Percentiles rank a stretch among this genome's conserved stretches.
Evolutionary conservation across 2,797 vertebrate species (phyloP).

Genomic region (Hypotaenidia philippensis): DNA sequence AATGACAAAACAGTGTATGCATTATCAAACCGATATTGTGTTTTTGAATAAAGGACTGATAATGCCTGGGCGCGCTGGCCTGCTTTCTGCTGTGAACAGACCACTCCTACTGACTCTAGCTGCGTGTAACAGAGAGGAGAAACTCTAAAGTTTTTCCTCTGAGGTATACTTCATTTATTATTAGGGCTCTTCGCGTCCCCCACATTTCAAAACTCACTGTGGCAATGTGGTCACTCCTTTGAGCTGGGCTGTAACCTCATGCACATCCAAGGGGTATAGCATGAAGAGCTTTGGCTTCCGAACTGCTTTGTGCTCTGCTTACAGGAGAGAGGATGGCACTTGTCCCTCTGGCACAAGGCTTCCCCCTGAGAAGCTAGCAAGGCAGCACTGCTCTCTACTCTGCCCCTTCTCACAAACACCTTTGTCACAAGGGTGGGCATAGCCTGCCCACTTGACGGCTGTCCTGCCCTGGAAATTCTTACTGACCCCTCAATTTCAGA

Average conservation of each 20-base stretch:
- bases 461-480: background rate
- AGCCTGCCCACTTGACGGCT: background rate
- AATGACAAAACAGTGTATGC: background rate
- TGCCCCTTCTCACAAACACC: background rate
- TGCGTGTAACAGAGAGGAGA: background rate
- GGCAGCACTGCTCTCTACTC: background rate
- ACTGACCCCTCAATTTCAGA: background rate
- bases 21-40: constrained; percentile 49
- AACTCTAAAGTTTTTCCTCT: background rate
- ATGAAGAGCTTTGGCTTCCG: background rate
- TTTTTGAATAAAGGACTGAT: constrained; percentile 11
- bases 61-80: background rate
- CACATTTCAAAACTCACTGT: background rate
- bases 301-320: background rate
- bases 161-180: background rate
- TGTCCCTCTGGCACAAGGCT: rapidly evolving
- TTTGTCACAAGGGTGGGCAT: background rate
- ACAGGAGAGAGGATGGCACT: background rate
- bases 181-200: background rate
- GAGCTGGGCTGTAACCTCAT: background rate
- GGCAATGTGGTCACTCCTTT: background rate
- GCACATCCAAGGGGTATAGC: background rate
- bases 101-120: background rate
- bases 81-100: background rate
- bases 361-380: background rate